Evolutionary conservation across 2,113 vertebrate species (phyloP), one percentile per base, ranked within the genome.

Genomic region (Tinamus guttatus): DNA sequence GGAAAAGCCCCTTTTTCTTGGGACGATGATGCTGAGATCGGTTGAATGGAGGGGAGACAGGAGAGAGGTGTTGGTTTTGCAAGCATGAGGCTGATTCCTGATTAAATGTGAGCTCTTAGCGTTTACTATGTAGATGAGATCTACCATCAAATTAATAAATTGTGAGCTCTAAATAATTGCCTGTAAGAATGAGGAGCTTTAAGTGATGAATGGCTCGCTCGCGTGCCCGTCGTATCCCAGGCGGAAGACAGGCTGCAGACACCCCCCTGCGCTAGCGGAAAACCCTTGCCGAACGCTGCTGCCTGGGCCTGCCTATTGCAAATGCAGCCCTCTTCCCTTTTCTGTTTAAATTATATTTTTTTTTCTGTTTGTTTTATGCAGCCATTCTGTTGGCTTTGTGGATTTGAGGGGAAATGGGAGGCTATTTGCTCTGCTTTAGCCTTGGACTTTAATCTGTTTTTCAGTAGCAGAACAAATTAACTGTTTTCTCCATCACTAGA

Each of bases 391-490:
- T 95, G 89, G 77, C 84, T 54, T 52, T 28, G 28, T 73, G 38
- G 27, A 14, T 83, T 94, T 77, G 63, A n/a, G 74, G 77, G 92
- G 76, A 87, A 93, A 89, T 90, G 84, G 1, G 19, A 36, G 94
- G 95, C 94, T 95, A 90, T 93, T 96, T 94, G 71, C 85, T 67
- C 56, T 41, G 71, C 92, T 90, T 52, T 56, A 92, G 94, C 64
- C 49, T 87, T 90, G 82, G 87, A 59, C 91, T 94, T 94, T 95
- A 95, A 94, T 94, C 95, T 94, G 86, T 36, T 88, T 85, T 90
- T 96, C 70, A 92, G 89, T 43, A 92, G 94, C 96, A 95, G 95
- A 91, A 94, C 94, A 95, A 95, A 95, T 96, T 86, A 94, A 92
- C 91, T 87, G 64, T 81, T 79, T 90, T 94, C 83, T 87, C 83